A percentile compares a stretch with the other conserved stretches of the same genome.
These are phyloP conservation scores for Pantherophis guttatus DNA, from an alignment of 2,113 vertebrate species.

Conservation along the genomic window DNA sequence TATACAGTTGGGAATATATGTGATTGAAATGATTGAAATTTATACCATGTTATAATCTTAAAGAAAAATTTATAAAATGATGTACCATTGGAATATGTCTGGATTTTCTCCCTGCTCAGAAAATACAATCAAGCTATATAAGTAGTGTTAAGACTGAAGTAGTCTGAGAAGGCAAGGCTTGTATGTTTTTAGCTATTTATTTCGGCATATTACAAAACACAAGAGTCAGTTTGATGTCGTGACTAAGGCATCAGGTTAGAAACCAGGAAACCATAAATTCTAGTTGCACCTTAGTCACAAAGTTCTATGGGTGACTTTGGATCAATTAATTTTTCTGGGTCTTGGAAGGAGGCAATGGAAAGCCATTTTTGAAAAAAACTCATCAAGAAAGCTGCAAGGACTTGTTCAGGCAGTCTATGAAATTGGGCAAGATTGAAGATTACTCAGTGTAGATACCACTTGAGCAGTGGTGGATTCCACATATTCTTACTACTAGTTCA, in stretches of 20 bases:
- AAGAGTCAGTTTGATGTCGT: not conserved
- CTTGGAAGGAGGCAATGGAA: not conserved
- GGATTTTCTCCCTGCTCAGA: slow-evolving; percentile 27
- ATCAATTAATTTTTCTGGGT: not conserved
- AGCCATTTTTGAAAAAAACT: not conserved
- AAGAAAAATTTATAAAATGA: not conserved
- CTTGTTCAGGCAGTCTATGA: not conserved
- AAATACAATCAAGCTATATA: slow-evolving; percentile 32
- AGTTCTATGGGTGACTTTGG: not conserved
- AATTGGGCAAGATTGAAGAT: not conserved
- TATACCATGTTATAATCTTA: not conserved
- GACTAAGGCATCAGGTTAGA: not conserved
- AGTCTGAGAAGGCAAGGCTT: slow-evolving; percentile 13
- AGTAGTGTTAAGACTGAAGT: not conserved
- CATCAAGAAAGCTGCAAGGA: not conserved
- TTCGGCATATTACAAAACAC: slow-evolving; percentile 30
- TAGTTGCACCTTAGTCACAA: not conserved
- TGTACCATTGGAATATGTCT: not conserved
- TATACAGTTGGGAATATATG: not conserved
- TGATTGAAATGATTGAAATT: not conserved
- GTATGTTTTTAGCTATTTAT: slow-evolving; percentile 25
- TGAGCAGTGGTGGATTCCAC: not conserved
- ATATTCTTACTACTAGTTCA: no score
- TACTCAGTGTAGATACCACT: not conserved
- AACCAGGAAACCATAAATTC: not conserved